Base-by-base conservation (phyloP, 2,888 invertebrate species). In the Aphidius colemani region DNA sequence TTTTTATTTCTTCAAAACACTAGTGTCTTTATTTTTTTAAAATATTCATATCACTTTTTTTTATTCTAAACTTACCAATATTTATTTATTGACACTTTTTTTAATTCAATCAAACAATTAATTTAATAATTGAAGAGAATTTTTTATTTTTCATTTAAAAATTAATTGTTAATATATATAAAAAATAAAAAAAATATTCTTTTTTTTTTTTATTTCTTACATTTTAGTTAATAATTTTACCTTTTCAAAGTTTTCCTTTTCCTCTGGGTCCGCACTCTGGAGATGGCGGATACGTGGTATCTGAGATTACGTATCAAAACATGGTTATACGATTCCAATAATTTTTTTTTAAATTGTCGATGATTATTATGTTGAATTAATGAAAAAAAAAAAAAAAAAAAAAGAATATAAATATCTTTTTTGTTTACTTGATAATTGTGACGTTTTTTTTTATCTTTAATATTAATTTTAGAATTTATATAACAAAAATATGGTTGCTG, bases 171-270 rank as follows among this genome's bases (percentile, higher is more conserved):
- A 50, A 30, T 57, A 18, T 13, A 51, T 30, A n/a, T 11, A 49
- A 49, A 40, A 59, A 59, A 59, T 50, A 43, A 59, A 41, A 41
- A 50, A 18, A 13, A 10, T 9, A 49, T 11, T 30, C 30, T 30
- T 30, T 30, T 30, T 60, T 66, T 65, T 66, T 64, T 43, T 59
- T 64, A 66, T 61, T 72, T 72, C 71, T 71, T 72, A 71, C 72
- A 71, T 70, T n/a, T n/a, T 72, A 75, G 67, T 72, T 69, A 75
- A 72, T 72, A 73, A 75, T 72, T 78, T 83, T 85, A 90, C 89
- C 88, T 89, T 87, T 74, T 90, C 88, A 79, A 89, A 89, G 69
- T 84, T 83, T 71, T 88, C 84, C 75, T 83, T 85, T 70, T 88
- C 88, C 68, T 88, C 88, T 0, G 86, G 83, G 69, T 89, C 89